Evolutionary conservation across 2,797 vertebrate species (phyloP), one percentile per base, ranked within the genome.

Genomic region (Sciaenops ocellatus): DNA sequence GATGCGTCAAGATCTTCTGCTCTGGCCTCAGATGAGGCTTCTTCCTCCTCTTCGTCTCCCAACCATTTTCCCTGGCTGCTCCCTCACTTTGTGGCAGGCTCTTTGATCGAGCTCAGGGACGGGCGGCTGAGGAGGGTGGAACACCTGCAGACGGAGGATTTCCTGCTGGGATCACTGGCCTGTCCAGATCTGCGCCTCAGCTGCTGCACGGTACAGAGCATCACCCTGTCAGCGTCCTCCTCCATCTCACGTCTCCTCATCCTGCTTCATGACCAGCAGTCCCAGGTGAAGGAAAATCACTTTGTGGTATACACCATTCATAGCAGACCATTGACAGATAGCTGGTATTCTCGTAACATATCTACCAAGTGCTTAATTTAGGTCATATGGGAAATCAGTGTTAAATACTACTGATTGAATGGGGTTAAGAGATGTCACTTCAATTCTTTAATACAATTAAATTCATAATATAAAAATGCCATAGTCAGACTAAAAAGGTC

Each of bases 81-180:
- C 34, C 91, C 92, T 66, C 94, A 95, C 73, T 96, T 95, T 38
- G 87, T 75, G 57, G 93, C 92, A 0, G 95, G 95, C 62, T 95
- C 95, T 24, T 90, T 96, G 65, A 95, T 96, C 12, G 95, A 96
- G 90, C 94, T 96, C 30, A 83, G 85, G 41, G 93, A 94, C 0
- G 95, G 95, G 4, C 88, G 80, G 41, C 90, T 95, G 79, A 93
- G 93, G 71, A 88, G 82, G 69, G 95, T 96, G 82, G 95, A 96
- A 71, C 94, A 95, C 78, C 85, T 96, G 76, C 92, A 89, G 85
- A 94, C 93, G 0, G 94, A 96, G 79, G 95, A 96, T 84, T 95
- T 96, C 78, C 88, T 95, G 84, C 80, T 91, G 22, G 94, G 94
- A n/a, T 93, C 93, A 0, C 79, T 90, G 42, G 90, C 90, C 54